Evolutionary conservation across 2,113 vertebrate genomes (phyloP), one percentile per base, ranked within the genome.

Genomic region (Gallinago paraguaiae): DNA sequence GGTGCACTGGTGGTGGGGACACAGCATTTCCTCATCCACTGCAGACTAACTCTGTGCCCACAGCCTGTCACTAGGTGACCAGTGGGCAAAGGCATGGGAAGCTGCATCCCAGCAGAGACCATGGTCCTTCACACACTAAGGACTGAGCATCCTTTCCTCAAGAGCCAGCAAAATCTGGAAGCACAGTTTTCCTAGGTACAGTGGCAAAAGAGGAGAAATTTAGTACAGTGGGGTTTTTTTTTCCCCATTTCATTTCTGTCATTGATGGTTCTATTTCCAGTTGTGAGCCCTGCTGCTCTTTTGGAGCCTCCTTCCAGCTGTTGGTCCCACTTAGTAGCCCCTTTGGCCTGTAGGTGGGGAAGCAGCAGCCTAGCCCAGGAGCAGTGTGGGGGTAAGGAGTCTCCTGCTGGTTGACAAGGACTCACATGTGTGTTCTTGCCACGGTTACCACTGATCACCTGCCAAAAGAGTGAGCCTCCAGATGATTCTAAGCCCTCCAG

Each of bases 1-100:
- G 4, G 23, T 16, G 17, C 48, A 15, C 27, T 23, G 43, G 17
- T 76, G 48, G 24, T 1, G 13, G 25, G 50, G 57, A 19, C 23
- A 23, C 0, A 0, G 37, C 64, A 17, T 6, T 6, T 71, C 11
- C 31, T 19, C 43, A 13, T 35, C 41, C 1, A 0, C 46, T 50
- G 51, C 23, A 31, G 50, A 43, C 64, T 0, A 0, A 13, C 65
- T 56, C 39, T 69, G 75, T 69, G 74, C 75, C 82, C 4, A 3
- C 51, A 71, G 18, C 59, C 69, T 65, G 33, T 33, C 1, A 0
- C 20, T 75, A 24, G 11, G 4, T 68, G 11, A 33, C 43, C 16
- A 57, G 17, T 0, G 0, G 56, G 25, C 72, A 87, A 24, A 87
- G 70, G 12, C 1, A 0, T 17, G 11, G 16, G 30, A 23, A 63